Conservation (phyloP, 2,888 invertebrate genomes). For the Agrilus cyanescens region DNA sequence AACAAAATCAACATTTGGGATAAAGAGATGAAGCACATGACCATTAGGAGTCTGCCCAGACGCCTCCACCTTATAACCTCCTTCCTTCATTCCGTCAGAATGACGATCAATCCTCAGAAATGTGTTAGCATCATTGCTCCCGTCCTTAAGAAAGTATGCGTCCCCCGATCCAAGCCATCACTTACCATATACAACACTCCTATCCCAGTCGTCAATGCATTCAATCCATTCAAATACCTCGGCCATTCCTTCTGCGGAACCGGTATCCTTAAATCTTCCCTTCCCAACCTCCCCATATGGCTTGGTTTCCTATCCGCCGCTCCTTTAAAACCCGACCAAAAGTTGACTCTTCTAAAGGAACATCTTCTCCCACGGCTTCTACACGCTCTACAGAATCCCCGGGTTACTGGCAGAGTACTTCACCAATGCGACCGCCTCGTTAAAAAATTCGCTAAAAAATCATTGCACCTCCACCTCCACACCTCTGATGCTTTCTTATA, state of each 20-base stretch:
- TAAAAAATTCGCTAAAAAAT: conserved; percentile 7
- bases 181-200: too few species aligned
- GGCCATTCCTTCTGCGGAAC: conserved; percentile 21
- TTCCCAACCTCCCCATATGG: conserved; percentile 8
- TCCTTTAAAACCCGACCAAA: conserved; percentile 32
- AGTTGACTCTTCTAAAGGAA: conserved; percentile 22
- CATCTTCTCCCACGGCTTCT: conserved; percentile 26
- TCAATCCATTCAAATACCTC: conserved; percentile 17
- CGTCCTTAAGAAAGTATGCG: too few species aligned
- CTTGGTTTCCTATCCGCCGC: conserved; percentile 20
- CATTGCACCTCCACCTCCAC: conserved; percentile 20
- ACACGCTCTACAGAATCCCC: conserved; percentile 24
- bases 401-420: conserved; percentile 8
- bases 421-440: conserved; percentile 23
- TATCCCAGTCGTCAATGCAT: conserved; percentile 15
- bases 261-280: conserved; percentile 11
- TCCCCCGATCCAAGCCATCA: too few species aligned
- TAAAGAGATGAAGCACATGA: too few species aligned
- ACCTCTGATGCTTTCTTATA: conserved; percentile 11
- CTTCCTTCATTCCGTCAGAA: too few species aligned
- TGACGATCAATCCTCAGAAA: too few species aligned
- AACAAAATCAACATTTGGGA: too few species aligned
- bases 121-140: too few species aligned
- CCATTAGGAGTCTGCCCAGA: too few species aligned
- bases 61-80: too few species aligned